Evolutionary conservation across 2,888 invertebrate genomes (phyloP).

Genomic region (Hydropsyche betteni): DNA sequence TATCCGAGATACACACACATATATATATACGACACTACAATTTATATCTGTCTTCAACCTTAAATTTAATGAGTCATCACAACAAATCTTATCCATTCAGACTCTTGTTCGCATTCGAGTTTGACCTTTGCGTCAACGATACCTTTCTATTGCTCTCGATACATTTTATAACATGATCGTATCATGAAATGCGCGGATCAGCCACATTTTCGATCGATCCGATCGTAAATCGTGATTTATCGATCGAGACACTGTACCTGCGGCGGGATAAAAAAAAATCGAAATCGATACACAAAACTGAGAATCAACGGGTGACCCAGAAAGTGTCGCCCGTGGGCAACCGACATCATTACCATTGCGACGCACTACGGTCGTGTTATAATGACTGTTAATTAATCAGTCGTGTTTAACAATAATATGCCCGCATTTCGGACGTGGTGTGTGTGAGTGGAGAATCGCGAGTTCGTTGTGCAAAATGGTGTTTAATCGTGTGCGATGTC

Average conservation of each 20-base stretch:
- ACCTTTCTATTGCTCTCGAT: slow-evolving; percentile 31
- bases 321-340: slow-evolving; percentile 25
- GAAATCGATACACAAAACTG: not conserved
- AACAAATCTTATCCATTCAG: too few relatives aligned
- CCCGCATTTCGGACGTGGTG: not conserved
- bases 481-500: too few relatives aligned
- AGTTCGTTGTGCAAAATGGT: too few relatives aligned
- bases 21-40: too few relatives aligned
- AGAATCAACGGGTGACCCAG: slow-evolving; percentile 18
- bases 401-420: not conserved
- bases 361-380: not conserved
- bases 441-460: not conserved
- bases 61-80: too few relatives aligned
- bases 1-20: too few relatives aligned
- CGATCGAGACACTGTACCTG: too few relatives aligned
- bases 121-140: slow-evolving; percentile 4
- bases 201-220: too few relatives aligned
- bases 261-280: slow-evolving; percentile 2
- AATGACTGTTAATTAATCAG: slow-evolving; percentile 35
- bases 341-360: not conserved
- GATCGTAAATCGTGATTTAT: not conserved
- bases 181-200: too few relatives aligned
- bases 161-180: not conserved
- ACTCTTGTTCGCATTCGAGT: not conserved
- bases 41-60: too few relatives aligned